phyloP scores from a whole-genome alignment of 2,888 invertebrate species.

The Esperia sulphurella region DNA sequence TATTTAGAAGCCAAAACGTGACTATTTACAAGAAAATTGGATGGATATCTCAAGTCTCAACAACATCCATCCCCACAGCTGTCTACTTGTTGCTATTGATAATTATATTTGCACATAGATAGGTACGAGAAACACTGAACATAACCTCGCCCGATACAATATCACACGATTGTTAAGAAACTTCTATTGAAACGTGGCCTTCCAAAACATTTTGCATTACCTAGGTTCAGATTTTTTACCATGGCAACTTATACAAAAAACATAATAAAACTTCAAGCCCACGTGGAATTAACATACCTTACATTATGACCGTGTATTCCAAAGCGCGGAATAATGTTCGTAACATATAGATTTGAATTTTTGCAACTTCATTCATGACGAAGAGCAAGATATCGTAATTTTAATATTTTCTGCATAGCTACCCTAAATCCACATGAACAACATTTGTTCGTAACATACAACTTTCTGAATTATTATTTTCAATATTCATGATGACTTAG shows the following conservation, averaged over 20 bases:
- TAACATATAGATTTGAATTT: too few relatives aligned
- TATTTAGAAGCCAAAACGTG: slow-evolving; percentile 47
- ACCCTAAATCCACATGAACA: background rate
- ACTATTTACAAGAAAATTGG: slow-evolving; percentile 45
- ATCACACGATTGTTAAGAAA: slow-evolving; percentile 8
- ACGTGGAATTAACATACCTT: too few relatives aligned
- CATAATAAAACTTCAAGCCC: too few relatives aligned
- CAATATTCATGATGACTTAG: too few relatives aligned
- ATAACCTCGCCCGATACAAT: slow-evolving; percentile 36
- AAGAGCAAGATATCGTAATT: too few relatives aligned
- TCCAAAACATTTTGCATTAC: slow-evolving; percentile 14
- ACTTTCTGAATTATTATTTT: too few relatives aligned
- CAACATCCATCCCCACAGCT: slow-evolving; percentile 73
- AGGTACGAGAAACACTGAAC: slow-evolving; percentile 47
- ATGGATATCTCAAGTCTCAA: slow-evolving; percentile 51
- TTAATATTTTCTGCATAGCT: background rate
- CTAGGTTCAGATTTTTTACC: slow-evolving; percentile 13
- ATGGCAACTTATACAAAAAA: slow-evolving; percentile 18
- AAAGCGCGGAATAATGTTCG: too few relatives aligned
- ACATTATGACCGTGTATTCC: too few relatives aligned
- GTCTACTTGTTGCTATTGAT: slow-evolving; percentile 73
- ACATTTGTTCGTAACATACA: too few relatives aligned
- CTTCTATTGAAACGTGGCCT: slow-evolving; percentile 12
- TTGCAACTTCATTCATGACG: too few relatives aligned
- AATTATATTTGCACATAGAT: slow-evolving; percentile 40